Base-by-base conservation (phyloP, 2,113 vertebrate genomes). In the Paradoxurus hermaphroditus region DNA sequence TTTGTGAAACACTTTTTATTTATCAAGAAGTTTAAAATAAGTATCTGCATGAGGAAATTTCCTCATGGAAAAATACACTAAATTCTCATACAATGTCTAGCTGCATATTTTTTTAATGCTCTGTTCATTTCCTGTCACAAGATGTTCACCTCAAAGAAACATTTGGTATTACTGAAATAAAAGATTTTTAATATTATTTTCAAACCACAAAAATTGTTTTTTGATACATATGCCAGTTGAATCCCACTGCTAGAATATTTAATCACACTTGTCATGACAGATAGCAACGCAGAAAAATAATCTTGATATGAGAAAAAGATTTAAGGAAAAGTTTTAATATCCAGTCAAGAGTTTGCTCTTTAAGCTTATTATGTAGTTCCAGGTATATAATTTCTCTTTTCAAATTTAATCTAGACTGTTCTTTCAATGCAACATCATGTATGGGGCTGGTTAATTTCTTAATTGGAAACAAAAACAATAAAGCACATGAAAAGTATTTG, bases 111-210 rank as follows among this genome's bases (percentile, higher is more conserved):
- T 86, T 82, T 97, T 87, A 95, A 85, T 86, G 41, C 19, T 97
- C 9, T 96, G 15, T 49, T 97, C 82, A 96, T 95, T 96, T 98
- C 68, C 31, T 92, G 56, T 73, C 81, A 93, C n/a, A 95, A 97
- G 34, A 94, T 93, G 73, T 84, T 96, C 87, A 95, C 25, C 51
- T 93, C 86, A 93, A 93, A 85, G 72, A 94, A 93, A 91, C 49
- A 95, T 86, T 91, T 95, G 72, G 86, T 85, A 94, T 62, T 36
- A 39, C 72, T 93, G 51, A 98, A 97, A 96, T 95, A 83, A 78
- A 91, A 91, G 14, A 49, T 72, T 81, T 49, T 95, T 27, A 96
- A 89, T 90, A 70, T 67, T 21, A 95, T 83, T 97, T 97, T 96
- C 81, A 96, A 97, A 36, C 77, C 84, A 95, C 56, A 72, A 36